A percentile compares a stretch with the other conserved stretches of the same genome.
Evolutionary conservation across 2,113 vertebrate species (phyloP).

Genomic region (Oncorhynchus clarkii): DNA sequence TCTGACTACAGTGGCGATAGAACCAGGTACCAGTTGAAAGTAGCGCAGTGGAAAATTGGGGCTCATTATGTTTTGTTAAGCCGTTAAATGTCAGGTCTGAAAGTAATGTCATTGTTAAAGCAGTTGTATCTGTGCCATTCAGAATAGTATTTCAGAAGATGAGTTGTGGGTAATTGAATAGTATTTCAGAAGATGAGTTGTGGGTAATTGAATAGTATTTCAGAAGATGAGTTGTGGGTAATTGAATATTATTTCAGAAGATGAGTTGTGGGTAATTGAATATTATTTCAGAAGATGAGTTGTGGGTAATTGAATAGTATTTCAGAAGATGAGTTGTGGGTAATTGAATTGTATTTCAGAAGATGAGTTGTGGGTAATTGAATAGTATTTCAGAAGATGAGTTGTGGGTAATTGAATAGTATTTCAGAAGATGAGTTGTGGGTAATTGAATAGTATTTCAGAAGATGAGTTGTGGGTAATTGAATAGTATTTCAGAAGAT

Average conservation of each 20-base stretch:
- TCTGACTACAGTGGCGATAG: neutral
- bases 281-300: neutral
- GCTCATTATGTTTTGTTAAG: neutral
- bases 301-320: neutral
- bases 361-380: neutral
- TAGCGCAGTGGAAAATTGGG: neutral
- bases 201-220: neutral
- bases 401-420: neutral
- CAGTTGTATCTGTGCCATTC: neutral
- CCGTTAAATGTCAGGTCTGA: neutral
- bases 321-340: neutral
- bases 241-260: neutral
- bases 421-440: neutral
- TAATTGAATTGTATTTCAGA: neutral
- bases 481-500: neutral
- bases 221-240: neutral
- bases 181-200: neutral
- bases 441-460: neutral
- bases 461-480: neutral
- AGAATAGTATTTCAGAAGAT: neutral
- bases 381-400: too few species aligned
- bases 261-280: neutral
- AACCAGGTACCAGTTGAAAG: neutral
- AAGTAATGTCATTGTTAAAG: constrained; percentile 9
- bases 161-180: neutral